These are phyloP conservation scores for Drosophila pallidifrons DNA, from an alignment of 1,140 invertebrate genomes.

Conservation along the genomic window DNA sequence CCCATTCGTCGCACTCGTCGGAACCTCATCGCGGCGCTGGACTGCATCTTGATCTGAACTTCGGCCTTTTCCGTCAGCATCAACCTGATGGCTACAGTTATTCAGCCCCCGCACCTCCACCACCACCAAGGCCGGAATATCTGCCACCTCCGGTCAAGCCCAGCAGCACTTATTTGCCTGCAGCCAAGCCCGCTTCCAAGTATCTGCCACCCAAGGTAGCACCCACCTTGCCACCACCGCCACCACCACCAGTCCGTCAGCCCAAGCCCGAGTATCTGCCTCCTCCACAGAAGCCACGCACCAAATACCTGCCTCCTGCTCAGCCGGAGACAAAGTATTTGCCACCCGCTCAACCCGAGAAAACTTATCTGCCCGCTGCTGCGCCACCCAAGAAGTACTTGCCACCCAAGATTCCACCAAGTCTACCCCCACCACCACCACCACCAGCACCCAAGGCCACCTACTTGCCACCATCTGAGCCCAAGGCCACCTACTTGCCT, in stretches of 20 bases:
- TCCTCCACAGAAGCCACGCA: slow-evolving; percentile 47
- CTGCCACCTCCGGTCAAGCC: slow-evolving; percentile 53
- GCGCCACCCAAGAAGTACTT: slow-evolving; percentile 32
- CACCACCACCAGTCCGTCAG: slow-evolving; percentile 44
- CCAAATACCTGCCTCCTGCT: slow-evolving; percentile 44
- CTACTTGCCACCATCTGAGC: slow-evolving; percentile 24
- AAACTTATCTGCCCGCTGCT: slow-evolving; percentile 35
- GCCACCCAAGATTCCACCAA: slow-evolving; percentile 38
- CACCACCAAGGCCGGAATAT: slow-evolving; percentile 53
- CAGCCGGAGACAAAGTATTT: slow-evolving; percentile 44
- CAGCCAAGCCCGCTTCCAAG: slow-evolving; percentile 40
- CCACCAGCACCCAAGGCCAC: slow-evolving; percentile 13
- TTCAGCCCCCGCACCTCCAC: slow-evolving; percentile 56
- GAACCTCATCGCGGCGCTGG: slow-evolving; percentile 23
- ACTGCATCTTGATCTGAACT: slow-evolving; percentile 58
- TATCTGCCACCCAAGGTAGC: slow-evolving; percentile 70
- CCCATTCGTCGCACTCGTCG: slow-evolving; percentile 13
- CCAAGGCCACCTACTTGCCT: slow-evolving; percentile 30
- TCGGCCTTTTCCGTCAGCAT: slow-evolving; percentile 42
- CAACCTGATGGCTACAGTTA: slow-evolving; percentile 65
- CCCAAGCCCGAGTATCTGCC: slow-evolving; percentile 48
- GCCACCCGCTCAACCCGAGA: slow-evolving; percentile 36
- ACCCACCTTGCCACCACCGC: slow-evolving; percentile 62
- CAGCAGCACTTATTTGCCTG: slow-evolving; percentile 48
- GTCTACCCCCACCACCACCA: slow-evolving; percentile 39